Conservation (phyloP, 1,140 invertebrate species). For the Brachionus rubens region DNA sequence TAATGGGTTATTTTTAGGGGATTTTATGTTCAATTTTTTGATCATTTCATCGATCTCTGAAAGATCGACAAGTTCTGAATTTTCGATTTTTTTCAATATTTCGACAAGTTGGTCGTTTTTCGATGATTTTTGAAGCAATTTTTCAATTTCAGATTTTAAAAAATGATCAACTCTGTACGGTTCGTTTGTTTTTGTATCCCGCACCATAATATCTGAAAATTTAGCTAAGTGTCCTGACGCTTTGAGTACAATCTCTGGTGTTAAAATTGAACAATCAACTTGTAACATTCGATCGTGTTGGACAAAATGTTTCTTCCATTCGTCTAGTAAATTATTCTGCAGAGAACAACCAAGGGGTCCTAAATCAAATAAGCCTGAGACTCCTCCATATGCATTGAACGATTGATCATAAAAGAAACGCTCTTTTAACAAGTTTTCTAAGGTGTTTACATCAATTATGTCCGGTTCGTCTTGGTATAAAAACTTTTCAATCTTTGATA, state of each 20-base stretch:
- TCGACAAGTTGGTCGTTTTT: background rate
- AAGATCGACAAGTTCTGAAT: conserved; percentile 79
- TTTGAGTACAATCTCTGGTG: conserved; percentile 27
- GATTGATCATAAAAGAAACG: conserved; percentile 46
- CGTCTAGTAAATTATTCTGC: background rate
- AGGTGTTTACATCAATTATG: background rate
- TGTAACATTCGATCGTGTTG: conserved; percentile 14
- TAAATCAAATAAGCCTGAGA: conserved; percentile 9
- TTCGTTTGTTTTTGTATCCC: conserved; percentile 10
- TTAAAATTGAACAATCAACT: conserved; percentile 44
- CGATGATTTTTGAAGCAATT: conserved; percentile 56
- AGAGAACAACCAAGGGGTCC: conserved; percentile 35
- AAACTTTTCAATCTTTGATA: conserved; percentile 14
- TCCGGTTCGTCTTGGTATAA: background rate
- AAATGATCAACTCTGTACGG: conserved; percentile 43
- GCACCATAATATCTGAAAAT: conserved; percentile 41
- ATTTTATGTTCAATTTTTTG: conserved; percentile 84
- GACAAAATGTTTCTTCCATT: conserved; percentile 44
- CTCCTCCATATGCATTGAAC: conserved; percentile 37
- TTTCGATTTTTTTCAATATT: conserved; percentile 47
- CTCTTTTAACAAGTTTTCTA: conserved; percentile 21
- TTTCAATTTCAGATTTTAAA: conserved; percentile 61
- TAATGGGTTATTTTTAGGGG: conserved; percentile 86
- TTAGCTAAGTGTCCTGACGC: conserved; percentile 35
- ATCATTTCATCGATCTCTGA: conserved; percentile 80